Percentiles rank a stretch among this genome's conserved stretches.
These are phyloP conservation scores for Planococcus citri DNA, from an alignment of 1,140 invertebrate genomes.

Conservation along the genomic window DNA sequence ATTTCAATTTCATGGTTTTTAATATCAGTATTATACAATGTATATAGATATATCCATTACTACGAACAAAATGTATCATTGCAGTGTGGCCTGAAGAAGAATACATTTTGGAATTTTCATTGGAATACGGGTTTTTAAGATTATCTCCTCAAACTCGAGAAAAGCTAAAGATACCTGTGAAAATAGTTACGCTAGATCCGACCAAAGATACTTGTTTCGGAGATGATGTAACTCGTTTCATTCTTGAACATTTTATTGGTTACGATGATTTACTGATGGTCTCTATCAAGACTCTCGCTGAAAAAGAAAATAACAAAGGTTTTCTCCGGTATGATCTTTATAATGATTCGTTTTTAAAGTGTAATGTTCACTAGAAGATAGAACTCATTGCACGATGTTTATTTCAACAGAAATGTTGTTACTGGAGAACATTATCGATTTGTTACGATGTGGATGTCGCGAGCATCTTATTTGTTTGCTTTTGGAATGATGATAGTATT, in stretches of 20 bases:
- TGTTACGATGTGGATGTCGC: slow-evolving; percentile 91
- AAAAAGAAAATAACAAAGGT: slow-evolving; percentile 93
- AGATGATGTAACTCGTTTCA: slow-evolving; percentile 74
- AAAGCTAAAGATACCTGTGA: slow-evolving; percentile 79
- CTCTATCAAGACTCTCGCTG: slow-evolving; percentile 86
- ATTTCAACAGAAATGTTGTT: slow-evolving; percentile 71
- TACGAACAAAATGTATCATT: not conserved
- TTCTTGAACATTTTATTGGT: slow-evolving; percentile 85
- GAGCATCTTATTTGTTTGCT: slow-evolving; percentile 82
- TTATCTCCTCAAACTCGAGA: slow-evolving; percentile 71
- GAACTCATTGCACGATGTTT: not conserved
- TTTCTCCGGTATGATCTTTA: slow-evolving; percentile 52
- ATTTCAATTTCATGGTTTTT: too few species aligned
- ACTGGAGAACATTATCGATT: slow-evolving; percentile 98
- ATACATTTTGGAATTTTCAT: slow-evolving; percentile 94
- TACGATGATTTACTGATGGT: slow-evolving; percentile 96
- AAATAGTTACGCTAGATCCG: slow-evolving; percentile 83
- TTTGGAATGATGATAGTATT: slow-evolving; percentile 96
- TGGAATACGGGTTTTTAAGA: slow-evolving; percentile 92
- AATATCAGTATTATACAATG: too few species aligned
- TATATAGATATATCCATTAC: not conserved
- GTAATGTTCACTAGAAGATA: not conserved
- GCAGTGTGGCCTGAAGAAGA: slow-evolving; percentile 72
- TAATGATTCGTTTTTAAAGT: not conserved
- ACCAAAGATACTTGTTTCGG: slow-evolving; percentile 83